phyloP scores from a whole-genome alignment of 2,797 vertebrate species.

The Pangasius sanitwongsei region DNA sequence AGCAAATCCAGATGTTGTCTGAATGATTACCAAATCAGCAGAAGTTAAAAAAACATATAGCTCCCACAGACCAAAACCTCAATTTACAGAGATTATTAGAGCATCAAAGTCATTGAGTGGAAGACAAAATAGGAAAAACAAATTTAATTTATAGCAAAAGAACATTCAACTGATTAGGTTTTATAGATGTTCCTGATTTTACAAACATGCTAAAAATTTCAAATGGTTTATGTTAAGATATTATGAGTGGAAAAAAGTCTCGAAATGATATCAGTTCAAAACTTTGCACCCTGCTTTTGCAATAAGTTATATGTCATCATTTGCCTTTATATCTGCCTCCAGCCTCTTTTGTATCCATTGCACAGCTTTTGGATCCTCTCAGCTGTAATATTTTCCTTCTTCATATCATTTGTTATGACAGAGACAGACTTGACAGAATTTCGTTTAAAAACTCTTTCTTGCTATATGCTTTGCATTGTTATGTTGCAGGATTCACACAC shows the following conservation, averaged over 20 bases:
- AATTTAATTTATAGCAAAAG: not conserved
- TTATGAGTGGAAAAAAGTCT: not conserved
- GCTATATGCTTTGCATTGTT: not conserved
- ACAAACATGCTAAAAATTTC: not conserved
- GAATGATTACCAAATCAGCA: not conserved
- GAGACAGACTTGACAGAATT: not conserved
- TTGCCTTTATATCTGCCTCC: constrained; percentile 1
- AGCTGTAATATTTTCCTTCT: not conserved
- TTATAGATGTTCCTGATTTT: no score
- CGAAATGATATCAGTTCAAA: not conserved
- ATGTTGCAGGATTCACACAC: not conserved
- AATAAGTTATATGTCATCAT: not conserved
- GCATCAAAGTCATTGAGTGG: not conserved
- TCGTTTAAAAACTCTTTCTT: not conserved
- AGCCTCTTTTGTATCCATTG: not conserved
- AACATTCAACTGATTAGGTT: not conserved
- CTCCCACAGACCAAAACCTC: not conserved
- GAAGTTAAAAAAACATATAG: not conserved
- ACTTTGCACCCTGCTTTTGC: not conserved
- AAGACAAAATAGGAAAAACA: not conserved
- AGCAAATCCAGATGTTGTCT: constrained; percentile 32
- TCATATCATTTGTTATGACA: not conserved
- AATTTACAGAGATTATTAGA: not conserved
- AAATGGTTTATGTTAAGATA: not conserved
- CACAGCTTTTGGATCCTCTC: not conserved